A percentile compares a stretch with the other conserved stretches of the same genome.
phyloP scores from a whole-genome alignment of 2,113 vertebrate species.

The Phylloscopus whistleri region DNA sequence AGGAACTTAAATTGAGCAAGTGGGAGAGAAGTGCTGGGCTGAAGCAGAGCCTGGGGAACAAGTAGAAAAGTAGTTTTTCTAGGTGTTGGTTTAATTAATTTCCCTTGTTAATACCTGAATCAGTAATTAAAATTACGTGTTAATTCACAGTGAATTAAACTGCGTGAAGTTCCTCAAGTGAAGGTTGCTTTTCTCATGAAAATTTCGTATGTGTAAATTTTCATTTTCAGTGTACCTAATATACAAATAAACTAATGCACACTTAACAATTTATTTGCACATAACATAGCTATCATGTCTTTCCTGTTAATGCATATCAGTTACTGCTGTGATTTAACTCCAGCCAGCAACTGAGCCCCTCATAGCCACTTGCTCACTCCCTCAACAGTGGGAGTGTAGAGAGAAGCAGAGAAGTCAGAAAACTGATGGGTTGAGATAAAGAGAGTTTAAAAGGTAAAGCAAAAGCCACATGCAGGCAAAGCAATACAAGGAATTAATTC shows the following conservation, averaged over 20 bases:
- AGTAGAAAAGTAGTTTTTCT: background rate
- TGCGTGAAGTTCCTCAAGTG: background rate
- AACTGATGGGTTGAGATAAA: fast-evolving
- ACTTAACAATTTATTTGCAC: background rate
- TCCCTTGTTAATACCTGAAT: background rate
- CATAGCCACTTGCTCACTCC: fast-evolving
- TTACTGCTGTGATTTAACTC: background rate
- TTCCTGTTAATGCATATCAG: background rate
- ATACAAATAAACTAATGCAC: background rate
- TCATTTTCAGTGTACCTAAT: background rate
- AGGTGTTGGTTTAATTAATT: background rate
- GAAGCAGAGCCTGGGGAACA: background rate
- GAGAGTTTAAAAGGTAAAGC: background rate
- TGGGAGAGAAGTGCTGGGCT: background rate
- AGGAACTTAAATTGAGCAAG: background rate
- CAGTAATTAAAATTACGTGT: background rate
- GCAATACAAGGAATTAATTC: background rate
- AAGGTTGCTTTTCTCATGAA: background rate
- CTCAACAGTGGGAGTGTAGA: background rate
- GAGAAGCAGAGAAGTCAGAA: background rate
- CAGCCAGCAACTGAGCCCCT: background rate
- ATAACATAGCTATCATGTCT: background rate
- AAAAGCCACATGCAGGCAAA: background rate
- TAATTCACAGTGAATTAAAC: background rate
- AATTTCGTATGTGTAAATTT: background rate